A percentile compares a stretch with the other conserved stretches of the same genome.
Conservation (phyloP, 2,888 invertebrate genomes). For the Cistogaster globosa region DNA sequence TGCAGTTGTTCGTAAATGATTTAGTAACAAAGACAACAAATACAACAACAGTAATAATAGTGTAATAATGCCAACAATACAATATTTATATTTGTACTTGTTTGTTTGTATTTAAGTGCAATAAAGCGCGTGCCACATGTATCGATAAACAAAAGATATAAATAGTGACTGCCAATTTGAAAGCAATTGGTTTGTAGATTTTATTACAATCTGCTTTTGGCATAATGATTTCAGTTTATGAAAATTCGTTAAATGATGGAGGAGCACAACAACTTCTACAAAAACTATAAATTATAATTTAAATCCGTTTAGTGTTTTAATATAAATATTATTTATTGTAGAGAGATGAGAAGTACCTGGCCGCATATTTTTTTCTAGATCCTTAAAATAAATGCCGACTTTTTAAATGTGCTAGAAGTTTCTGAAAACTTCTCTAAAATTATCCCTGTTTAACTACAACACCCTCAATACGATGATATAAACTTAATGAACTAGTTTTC, state of each 20-base stretch:
- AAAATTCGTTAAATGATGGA: constrained; percentile 62
- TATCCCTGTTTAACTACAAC: no score
- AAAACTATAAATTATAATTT: neutral
- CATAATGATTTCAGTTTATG: constrained; percentile 69
- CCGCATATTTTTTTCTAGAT: neutral
- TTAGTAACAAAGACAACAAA: constrained; percentile 59
- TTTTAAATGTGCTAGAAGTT: no score
- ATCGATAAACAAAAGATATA: constrained; percentile 60
- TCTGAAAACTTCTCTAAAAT: no score
- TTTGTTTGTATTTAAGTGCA: constrained; percentile 44
- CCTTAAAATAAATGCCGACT: no score
- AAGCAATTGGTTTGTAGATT: constrained; percentile 74
- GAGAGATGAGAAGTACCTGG: neutral
- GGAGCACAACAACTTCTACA: neutral
- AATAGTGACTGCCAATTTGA: constrained; percentile 73
- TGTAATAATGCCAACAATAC: constrained; percentile 33
- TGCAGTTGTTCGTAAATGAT: constrained; percentile 55
- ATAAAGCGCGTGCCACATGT: constrained; percentile 76
- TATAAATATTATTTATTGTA: neutral
- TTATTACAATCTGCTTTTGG: constrained; percentile 73
- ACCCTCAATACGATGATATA: no score
- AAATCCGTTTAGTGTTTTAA: neutral
- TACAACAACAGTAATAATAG: constrained; percentile 25
- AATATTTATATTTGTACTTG: constrained; percentile 39
- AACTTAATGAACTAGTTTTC: no score